phyloP scores from a whole-genome alignment of 2,797 vertebrate species.

The Phataginus tetradactyla region DNA sequence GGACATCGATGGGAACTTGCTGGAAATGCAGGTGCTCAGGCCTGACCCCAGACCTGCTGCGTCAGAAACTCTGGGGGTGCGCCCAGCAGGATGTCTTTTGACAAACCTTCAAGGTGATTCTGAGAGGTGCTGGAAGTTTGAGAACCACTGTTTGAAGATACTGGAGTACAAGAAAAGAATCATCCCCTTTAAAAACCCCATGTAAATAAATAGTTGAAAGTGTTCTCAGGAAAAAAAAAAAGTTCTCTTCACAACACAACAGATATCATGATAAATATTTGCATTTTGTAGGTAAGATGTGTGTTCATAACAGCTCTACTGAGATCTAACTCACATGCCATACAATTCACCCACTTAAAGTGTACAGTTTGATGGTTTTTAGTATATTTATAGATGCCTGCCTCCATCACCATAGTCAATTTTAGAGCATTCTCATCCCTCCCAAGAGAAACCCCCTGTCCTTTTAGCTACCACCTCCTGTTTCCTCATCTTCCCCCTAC shows the following conservation, averaged over 20 bases:
- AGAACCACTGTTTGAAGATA: background rate
- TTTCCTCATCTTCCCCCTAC: background rate
- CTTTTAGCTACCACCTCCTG: fast-evolving
- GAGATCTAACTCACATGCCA: background rate
- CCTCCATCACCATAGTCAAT: background rate
- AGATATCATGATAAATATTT: background rate
- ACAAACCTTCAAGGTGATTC: background rate
- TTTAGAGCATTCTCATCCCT: background rate
- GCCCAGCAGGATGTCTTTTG: background rate
- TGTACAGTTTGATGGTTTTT: background rate
- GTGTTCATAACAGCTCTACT: background rate
- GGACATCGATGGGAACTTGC: background rate
- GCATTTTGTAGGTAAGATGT: background rate
- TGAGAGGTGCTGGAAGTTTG: background rate
- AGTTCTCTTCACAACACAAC: background rate
- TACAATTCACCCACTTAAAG: background rate
- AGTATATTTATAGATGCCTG: no score
- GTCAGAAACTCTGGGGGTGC: background rate
- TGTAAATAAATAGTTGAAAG: background rate
- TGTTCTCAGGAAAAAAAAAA: background rate
- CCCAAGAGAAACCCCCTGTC: background rate
- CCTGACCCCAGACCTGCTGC: background rate
- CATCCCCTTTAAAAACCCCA: background rate
- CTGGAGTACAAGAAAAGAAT: background rate
- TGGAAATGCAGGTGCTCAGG: background rate